These are phyloP conservation scores for Mythimna vitellina DNA, from an alignment of 2,888 invertebrate species.

Conservation along the genomic window DNA sequence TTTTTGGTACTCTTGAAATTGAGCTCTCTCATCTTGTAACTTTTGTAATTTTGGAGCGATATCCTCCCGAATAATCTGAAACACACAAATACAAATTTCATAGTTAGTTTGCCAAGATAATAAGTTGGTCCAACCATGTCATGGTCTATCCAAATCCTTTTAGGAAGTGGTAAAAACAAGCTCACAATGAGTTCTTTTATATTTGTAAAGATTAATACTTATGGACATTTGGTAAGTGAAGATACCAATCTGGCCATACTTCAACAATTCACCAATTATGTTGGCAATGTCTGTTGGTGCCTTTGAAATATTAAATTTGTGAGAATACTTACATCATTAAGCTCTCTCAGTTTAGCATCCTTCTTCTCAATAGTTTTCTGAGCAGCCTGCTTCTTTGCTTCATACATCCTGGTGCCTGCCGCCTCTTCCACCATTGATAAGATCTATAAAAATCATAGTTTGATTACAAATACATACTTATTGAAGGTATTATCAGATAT, in stretches of 20 bases:
- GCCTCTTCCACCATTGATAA: slow-evolving; percentile 99
- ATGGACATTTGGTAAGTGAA: background rate
- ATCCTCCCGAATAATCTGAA: slow-evolving; percentile 94
- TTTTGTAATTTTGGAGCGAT: slow-evolving; percentile 97
- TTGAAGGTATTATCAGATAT: background rate
- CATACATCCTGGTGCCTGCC: slow-evolving; percentile 99
- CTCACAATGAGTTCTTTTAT: background rate
- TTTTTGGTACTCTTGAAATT: slow-evolving; percentile 97
- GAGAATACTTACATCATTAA: slow-evolving; percentile 91
- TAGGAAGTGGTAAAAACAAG: background rate
- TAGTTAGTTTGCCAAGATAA: no score
- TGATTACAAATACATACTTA: background rate
- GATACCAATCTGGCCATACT: no score
- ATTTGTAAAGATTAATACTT: background rate
- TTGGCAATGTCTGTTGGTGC: background rate
- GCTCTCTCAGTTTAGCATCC: slow-evolving; percentile 96
- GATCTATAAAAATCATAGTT: slow-evolving; percentile 89
- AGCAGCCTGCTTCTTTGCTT: slow-evolving; percentile 96
- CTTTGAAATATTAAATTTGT: background rate
- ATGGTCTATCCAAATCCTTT: background rate
- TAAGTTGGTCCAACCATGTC: background rate
- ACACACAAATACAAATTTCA: no score
- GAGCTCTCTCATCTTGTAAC: slow-evolving; percentile 95
- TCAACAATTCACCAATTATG: no score
- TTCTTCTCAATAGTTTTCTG: slow-evolving; percentile 97